Evolutionary conservation across 2,797 vertebrate genomes (phyloP).

Genomic region (Molothrus aeneus): DNA sequence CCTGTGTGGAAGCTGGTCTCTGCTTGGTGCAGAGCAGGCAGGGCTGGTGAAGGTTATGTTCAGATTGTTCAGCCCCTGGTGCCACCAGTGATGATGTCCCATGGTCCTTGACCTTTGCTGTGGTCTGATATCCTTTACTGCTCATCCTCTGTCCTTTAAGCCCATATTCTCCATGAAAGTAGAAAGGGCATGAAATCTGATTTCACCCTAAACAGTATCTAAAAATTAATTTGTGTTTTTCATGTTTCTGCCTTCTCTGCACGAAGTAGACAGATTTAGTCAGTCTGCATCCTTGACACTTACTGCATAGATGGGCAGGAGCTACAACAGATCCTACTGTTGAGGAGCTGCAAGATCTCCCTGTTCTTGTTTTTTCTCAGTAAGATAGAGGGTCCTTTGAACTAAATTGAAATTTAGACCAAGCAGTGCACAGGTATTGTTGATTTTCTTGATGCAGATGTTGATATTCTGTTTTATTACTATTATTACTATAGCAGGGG

Average conservation of each 20-base stretch:
- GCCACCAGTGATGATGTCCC: rapidly evolving
- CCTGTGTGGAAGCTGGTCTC: neutral
- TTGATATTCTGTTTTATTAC: conserved; percentile 43
- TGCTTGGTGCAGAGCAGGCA: neutral
- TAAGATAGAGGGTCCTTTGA: neutral
- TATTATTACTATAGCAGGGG: neutral
- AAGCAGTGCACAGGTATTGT: neutral
- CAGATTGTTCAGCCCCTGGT: neutral
- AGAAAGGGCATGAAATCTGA: neutral
- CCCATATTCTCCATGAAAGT: rapidly evolving
- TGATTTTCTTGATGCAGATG: conserved; percentile 2
- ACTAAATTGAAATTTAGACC: neutral
- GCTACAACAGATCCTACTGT: neutral
- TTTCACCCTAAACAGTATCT: neutral
- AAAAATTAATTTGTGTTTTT: neutral
- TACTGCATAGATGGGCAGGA: neutral
- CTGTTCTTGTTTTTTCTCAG: neutral
- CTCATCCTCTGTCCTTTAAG: neutral
- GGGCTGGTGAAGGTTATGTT: neutral
- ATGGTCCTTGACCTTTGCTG: neutral
- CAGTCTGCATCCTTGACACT: neutral
- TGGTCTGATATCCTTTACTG: neutral
- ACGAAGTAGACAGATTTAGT: neutral
- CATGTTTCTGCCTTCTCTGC: neutral
- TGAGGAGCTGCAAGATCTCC: neutral